Conservation (phyloP, 64 coral and sea anemone species). For the Actinia equina region DNA sequence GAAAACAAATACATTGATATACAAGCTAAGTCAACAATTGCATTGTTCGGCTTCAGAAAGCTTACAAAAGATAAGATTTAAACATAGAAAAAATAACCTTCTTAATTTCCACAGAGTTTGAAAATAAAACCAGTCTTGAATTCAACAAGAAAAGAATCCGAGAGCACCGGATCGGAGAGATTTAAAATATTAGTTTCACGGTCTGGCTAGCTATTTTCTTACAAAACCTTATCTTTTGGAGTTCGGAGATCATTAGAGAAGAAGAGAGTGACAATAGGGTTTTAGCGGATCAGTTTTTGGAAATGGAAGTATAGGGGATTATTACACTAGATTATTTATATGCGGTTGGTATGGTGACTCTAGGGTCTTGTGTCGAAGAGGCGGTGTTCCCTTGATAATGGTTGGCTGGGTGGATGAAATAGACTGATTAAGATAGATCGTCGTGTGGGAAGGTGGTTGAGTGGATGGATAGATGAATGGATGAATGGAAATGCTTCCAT, state of each 20-base stretch:
- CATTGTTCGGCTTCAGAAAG: neutral
- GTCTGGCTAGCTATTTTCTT: neutral
- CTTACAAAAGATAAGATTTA: neutral
- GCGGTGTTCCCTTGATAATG: neutral
- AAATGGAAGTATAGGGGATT: neutral
- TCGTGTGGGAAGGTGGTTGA: too few species aligned
- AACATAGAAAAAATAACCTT: neutral
- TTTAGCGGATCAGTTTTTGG: neutral
- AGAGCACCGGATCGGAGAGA: neutral
- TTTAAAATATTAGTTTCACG: neutral
- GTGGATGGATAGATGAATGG: too few species aligned
- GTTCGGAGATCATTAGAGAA: neutral
- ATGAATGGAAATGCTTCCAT: neutral
- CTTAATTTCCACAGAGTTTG: neutral
- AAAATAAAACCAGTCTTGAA: neutral
- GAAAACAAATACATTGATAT: neutral
- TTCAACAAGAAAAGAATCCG: neutral
- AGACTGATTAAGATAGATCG: neutral
- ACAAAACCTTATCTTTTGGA: constrained; percentile 1
- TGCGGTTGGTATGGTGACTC: neutral
- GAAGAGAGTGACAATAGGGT: neutral
- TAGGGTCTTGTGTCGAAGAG: neutral
- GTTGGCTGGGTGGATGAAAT: neutral
- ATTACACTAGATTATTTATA: neutral
- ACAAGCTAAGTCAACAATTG: neutral